Conservation (phyloP, 2,113 vertebrate species). For the Labeo catla region DNA sequence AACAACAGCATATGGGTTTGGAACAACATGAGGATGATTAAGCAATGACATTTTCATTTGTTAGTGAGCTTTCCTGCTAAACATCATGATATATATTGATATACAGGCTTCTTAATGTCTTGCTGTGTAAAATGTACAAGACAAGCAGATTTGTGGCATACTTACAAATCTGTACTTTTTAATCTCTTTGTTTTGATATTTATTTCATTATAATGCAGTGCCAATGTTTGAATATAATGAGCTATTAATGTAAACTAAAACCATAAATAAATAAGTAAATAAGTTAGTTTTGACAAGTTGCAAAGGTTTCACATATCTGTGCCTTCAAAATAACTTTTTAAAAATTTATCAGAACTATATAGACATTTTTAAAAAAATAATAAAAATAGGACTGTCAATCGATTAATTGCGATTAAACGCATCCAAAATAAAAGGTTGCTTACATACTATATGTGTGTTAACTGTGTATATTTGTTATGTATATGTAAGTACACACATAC, state of each 20-base stretch:
- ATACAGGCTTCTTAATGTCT: neutral
- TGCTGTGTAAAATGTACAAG: neutral
- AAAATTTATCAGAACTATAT: too few species aligned
- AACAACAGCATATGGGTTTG: neutral
- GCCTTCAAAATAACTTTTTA: neutral
- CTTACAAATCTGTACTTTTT: neutral
- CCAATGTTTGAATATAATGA: neutral
- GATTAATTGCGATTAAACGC: too few species aligned
- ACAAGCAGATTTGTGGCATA: neutral
- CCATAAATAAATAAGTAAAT: too few species aligned
- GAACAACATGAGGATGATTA: neutral
- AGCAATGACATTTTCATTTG: neutral
- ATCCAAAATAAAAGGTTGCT: too few species aligned
- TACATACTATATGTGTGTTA: too few species aligned
- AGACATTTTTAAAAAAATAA: too few species aligned
- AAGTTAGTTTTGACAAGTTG: neutral
- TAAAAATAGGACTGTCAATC: too few species aligned
- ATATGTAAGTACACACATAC: too few species aligned
- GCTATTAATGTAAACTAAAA: neutral
- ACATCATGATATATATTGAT: neutral
- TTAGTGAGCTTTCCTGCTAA: neutral
- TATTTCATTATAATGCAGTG: neutral
- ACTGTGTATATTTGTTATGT: too few species aligned
- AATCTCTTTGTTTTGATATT: neutral
- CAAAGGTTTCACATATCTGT: neutral